Conservation (phyloP, 2,797 vertebrate genomes). For the Argya squamiceps region DNA sequence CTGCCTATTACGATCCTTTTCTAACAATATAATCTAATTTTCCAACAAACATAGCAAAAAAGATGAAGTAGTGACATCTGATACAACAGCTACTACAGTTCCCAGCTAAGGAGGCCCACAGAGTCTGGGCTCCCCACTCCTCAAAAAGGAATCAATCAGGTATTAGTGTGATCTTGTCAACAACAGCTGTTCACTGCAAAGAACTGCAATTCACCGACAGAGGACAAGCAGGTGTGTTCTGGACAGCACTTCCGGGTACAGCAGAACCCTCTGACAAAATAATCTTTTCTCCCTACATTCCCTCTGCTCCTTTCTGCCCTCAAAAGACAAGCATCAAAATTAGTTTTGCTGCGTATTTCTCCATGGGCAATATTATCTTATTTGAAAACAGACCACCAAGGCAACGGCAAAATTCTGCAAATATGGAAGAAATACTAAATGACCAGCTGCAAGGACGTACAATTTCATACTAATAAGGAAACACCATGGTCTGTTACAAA, state of each 20-base stretch:
- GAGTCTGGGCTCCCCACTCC: not conserved
- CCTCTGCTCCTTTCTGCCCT: not conserved
- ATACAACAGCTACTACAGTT: not conserved
- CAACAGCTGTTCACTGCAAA: not conserved
- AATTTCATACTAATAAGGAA: not conserved
- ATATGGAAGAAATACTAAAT: not conserved
- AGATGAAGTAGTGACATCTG: not conserved
- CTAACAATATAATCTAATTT: not conserved
- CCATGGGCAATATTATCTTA: accelerated
- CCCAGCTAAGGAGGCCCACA: not conserved
- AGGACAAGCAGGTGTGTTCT: not conserved
- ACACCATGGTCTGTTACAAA: not conserved
- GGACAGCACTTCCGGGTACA: not conserved
- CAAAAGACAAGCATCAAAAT: not conserved
- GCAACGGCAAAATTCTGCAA: not conserved
- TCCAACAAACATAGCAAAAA: not conserved
- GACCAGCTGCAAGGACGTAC: not conserved
- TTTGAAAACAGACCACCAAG: not conserved
- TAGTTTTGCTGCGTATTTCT: not conserved
- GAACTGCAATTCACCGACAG: not conserved
- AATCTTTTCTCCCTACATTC: not conserved
- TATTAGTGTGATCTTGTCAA: not conserved
- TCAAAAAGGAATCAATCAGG: not conserved
- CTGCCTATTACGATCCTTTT: not conserved
- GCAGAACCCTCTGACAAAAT: conserved; percentile 15